Conservation (phyloP, 2,797 vertebrate species). For the Protosalanx chinensis region DNA sequence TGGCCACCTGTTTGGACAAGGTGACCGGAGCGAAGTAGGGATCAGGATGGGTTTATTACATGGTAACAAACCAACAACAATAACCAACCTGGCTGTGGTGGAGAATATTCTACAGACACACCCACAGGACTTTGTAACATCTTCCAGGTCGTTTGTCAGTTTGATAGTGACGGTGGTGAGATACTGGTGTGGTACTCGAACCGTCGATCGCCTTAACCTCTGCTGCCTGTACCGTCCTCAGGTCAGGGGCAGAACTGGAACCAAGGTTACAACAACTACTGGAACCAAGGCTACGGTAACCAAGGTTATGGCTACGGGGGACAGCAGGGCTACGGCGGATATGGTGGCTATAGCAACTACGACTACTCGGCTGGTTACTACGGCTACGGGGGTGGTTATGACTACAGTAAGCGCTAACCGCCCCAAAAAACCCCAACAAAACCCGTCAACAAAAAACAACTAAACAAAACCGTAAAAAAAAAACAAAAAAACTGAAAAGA, state of each 20-base stretch:
- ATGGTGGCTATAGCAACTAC: slow-evolving; percentile 90
- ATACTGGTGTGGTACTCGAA: no score
- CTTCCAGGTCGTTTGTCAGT: no score
- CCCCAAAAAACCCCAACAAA: background rate
- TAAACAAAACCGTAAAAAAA: background rate
- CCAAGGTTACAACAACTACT: slow-evolving; percentile 96
- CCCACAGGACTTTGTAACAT: no score
- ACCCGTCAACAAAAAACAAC: no score
- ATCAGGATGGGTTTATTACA: no score
- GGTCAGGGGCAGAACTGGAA: slow-evolving; percentile 92
- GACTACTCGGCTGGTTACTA: slow-evolving; percentile 87
- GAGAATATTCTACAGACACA: no score
- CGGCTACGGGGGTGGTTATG: slow-evolving; percentile 78
- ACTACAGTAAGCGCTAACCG: slow-evolving; percentile 86
- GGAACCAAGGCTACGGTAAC: slow-evolving; percentile 89
- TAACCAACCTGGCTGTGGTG: no score
- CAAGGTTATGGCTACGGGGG: slow-evolving; percentile 86
- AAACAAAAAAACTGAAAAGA: slow-evolving; percentile 58
- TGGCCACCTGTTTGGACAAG: no score
- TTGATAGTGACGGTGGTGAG: no score
- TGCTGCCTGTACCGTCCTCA: slow-evolving; percentile 48
- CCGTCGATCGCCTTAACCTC: background rate
- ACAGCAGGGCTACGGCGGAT: slow-evolving; percentile 83
- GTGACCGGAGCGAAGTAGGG: no score
- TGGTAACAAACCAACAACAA: no score